Base-by-base conservation (phyloP, 2,888 invertebrate genomes). In the Beris morrisii region DNA sequence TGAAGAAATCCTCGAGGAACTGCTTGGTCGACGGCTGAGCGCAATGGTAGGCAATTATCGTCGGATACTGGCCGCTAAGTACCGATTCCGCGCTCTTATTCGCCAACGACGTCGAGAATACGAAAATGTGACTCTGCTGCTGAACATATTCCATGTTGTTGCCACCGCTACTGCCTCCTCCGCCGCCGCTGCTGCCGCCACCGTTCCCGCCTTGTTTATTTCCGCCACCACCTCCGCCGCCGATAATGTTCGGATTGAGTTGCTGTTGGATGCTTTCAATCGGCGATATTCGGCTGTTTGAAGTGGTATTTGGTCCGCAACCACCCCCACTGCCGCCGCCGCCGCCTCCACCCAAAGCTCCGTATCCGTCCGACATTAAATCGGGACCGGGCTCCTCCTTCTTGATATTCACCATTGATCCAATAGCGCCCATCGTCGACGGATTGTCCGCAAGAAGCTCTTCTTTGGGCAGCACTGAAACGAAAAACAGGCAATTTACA, bases 101-200 rank as follows among this genome's bases (percentile, higher is more conserved):
- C 4, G 97, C 97, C 81, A 96, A 83, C 75, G 89, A 84, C 7
- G 97, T 97, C 28, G 95, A 94, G 83, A 97, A 97, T 73, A 97
- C 97, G 86, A 96, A 97, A 79, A 97, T 95, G 82, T 97, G 96
- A 82, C 94, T 96, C 82, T 97, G 96, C 82, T 97, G 96, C 83
- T 95, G 94, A 91, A 91, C 90, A 75, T 91, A 91, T 65, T 80
- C 79, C 71, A 78, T 69, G n/a, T 70, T 69, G 7, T 69, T 68
- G 7, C 67, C 69, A 12, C 70, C 69, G 31, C 67, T 57, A 0
- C 69, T 67, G 2, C 48, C 13, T 15, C 54, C 54, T 13, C 67
- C 53, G 12, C 70, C 56, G 31, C 55, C 30, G 54, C 56, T 52
- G 43, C 31, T 32, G 43, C 38, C 45, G 30, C 56, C 55, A 1